phyloP scores from a whole-genome alignment of 2,113 vertebrate species.

The Cebidichthys violaceus region DNA sequence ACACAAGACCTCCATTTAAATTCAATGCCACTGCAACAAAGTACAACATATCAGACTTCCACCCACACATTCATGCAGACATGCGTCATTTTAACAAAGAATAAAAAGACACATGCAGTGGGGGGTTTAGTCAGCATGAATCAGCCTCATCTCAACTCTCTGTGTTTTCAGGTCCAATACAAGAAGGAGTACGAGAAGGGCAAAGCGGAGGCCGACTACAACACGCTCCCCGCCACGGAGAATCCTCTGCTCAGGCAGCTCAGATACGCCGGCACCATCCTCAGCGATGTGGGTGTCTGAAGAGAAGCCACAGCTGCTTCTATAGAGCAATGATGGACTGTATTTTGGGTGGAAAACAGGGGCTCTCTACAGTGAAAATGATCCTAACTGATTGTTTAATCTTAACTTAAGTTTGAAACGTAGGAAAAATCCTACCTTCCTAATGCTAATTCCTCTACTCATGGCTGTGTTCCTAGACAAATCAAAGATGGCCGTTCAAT shows the following conservation, averaged over 20 bases:
- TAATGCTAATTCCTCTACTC: too few species aligned
- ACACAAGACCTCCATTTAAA: slow-evolving; percentile 10
- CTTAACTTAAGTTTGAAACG: too few species aligned
- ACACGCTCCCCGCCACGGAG: slow-evolving; percentile 95
- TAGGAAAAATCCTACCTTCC: too few species aligned
- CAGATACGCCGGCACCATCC: slow-evolving; percentile 87
- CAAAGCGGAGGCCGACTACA: slow-evolving; percentile 91
- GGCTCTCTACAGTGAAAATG: too few species aligned
- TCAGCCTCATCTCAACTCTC: neutral
- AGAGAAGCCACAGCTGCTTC: neutral
- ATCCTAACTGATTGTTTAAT: too few species aligned
- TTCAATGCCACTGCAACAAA: slow-evolving; percentile 10
- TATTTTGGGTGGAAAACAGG: too few species aligned
- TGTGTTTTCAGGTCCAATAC: slow-evolving; percentile 88
- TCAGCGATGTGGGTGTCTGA: slow-evolving; percentile 91
- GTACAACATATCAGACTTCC: slow-evolving; percentile 7
- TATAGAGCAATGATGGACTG: too few species aligned
- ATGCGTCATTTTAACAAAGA: slow-evolving; percentile 11
- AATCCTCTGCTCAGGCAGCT: slow-evolving; percentile 93
- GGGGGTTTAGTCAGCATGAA: neutral
- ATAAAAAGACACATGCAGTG: neutral
- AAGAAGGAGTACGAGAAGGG: slow-evolving; percentile 94
- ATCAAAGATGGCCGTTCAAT: too few species aligned
- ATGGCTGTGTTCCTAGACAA: too few species aligned
- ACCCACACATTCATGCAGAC: slow-evolving; percentile 31